Evolutionary conservation across 2,797 vertebrate species (phyloP).

Genomic region (Leptodactylus fallax): DNA sequence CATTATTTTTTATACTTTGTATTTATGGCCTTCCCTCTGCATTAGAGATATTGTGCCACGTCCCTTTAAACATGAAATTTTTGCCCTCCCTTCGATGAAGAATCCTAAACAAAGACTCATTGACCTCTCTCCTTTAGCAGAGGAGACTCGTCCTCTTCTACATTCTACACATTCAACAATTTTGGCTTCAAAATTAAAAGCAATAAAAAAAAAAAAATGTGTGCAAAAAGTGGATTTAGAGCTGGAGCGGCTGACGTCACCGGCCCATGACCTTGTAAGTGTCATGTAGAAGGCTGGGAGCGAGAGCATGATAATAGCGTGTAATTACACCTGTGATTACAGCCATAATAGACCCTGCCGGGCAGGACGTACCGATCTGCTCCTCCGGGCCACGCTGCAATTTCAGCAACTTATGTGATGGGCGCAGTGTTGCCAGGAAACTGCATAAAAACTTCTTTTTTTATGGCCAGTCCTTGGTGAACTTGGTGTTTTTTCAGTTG

Average conservation of each 20-base stretch:
- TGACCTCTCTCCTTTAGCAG: not conserved
- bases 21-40: too few relatives aligned
- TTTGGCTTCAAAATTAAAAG: not conserved
- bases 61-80: too few relatives aligned
- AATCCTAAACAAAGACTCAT: not conserved
- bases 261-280: constrained; percentile 22
- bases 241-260: constrained; percentile 2
- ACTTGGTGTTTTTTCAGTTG: too few relatives aligned
- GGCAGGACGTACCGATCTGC: not conserved
- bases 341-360: constrained; percentile 38
- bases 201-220: not conserved
- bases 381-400: not conserved
- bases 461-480: not conserved
- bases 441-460: not conserved
- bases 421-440: constrained; percentile 46
- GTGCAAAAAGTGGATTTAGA: not conserved
- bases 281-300: too few relatives aligned
- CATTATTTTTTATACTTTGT: too few relatives aligned
- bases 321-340: constrained; percentile 56
- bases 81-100: not conserved
- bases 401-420: constrained; percentile 27
- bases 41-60: too few relatives aligned
- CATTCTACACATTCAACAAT: not conserved
- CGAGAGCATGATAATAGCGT: constrained; percentile 52
- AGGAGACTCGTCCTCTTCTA: not conserved